Evolutionary conservation across 2,113 vertebrate genomes (phyloP), one percentile per base, ranked within the genome.

Genomic region (Toxostoma redivivum): DNA sequence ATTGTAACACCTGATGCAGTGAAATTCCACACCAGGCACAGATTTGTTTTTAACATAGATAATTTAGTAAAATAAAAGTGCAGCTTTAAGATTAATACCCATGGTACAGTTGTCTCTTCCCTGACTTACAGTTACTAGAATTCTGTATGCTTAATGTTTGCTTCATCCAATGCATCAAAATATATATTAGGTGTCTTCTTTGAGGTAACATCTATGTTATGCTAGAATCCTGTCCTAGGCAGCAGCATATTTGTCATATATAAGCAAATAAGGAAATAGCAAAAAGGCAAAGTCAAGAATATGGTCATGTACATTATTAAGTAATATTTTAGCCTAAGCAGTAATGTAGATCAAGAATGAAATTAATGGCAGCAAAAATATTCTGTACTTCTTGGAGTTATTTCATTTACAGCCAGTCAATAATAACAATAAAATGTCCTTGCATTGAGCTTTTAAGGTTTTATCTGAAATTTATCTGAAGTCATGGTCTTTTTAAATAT

Each of bases 21-120:
- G 98, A 98, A 98, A 98, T 98, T 97, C 98, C 94, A 98, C 98
- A 98, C 97, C 97, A 98, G 97, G 98, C 98, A 98, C 98, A 98
- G 97, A 98, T 98, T 98, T 98, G 97, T 98, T 98, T 98, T 98
- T 97, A 98, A 97, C 96, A 98, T 99, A 98, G 98, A 97, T 98
- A 98, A 98, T 98, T 98, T 98, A 98, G 98, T 98, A 97, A 98
- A 99, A 99, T 99, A 99, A 99, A 98, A 98, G 95, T 97, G 97
- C 98, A 98, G 97, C 98, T 99, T 98, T 98, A 98, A 98, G 94
- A 98, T 97, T 97, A 48, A 97, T 95, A 89, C 61, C 60, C 51
- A 69, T 95, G 85, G 86, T 96, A 91, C 28, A 78, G 82, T 97
- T 95, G 93, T 98, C 85, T 98, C 15, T 97, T 98, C 77, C 74